phyloP scores from a whole-genome alignment of 2,113 vertebrate species.

The Cyrtonyx montezumae region DNA sequence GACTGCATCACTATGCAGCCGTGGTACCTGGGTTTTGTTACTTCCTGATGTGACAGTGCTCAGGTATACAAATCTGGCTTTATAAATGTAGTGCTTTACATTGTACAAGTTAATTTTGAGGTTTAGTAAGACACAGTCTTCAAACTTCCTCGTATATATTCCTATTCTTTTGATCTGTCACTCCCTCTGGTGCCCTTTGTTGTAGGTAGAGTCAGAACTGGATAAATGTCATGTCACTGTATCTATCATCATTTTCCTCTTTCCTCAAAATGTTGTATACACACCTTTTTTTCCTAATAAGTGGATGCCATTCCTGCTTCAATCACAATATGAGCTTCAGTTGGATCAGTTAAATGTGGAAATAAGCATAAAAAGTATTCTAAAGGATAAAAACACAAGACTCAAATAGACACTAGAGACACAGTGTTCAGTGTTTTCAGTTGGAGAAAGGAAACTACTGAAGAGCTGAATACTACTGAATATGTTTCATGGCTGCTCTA shows the following conservation, averaged over 20 bases:
- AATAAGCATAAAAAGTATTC: not conserved
- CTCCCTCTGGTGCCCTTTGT: not conserved
- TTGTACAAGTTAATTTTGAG: not conserved
- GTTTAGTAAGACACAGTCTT: not conserved
- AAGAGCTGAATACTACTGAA: no score
- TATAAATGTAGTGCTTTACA: not conserved
- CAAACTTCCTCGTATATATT: not conserved
- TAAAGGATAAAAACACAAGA: not conserved
- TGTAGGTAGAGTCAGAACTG: not conserved
- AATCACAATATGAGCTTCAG: not conserved
- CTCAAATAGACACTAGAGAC: not conserved
- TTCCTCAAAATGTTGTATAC: not conserved
- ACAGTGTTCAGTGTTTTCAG: not conserved
- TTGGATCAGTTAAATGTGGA: not conserved
- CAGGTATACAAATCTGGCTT: not conserved
- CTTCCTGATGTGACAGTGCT: not conserved
- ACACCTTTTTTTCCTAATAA: not conserved
- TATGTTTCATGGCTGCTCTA: not conserved
- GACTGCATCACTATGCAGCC: not conserved
- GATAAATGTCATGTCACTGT: not conserved
- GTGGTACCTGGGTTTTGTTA: not conserved
- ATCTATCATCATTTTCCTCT: not conserved
- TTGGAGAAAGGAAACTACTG: not conserved
- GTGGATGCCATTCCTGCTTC: not conserved
- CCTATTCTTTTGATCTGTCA: not conserved